These are phyloP conservation scores for Limonius californicus DNA, from an alignment of 1,140 invertebrate genomes.

Conservation along the genomic window DNA sequence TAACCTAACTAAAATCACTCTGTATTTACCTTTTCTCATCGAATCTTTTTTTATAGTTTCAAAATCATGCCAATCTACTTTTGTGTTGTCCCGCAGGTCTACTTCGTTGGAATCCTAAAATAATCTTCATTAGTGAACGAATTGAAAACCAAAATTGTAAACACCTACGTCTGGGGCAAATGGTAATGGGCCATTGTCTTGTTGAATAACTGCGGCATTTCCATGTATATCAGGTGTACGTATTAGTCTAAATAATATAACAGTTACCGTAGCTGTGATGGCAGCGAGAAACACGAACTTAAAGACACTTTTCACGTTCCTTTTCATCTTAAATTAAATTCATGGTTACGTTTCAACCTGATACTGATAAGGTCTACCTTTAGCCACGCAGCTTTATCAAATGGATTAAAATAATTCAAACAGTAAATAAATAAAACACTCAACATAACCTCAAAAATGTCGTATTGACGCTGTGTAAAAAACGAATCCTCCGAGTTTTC, in stretches of 20 bases:
- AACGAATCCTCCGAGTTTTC: no score
- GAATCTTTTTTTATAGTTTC: conserved; percentile 65
- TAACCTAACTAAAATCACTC: conserved; percentile 46
- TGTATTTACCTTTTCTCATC: conserved; percentile 54
- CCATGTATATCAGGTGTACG: conserved; percentile 18
- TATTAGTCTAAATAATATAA: conserved; percentile 39
- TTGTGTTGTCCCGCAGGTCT: conserved; percentile 42
- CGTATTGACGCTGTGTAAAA: neutral
- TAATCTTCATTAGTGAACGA: no score
- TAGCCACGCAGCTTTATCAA: neutral
- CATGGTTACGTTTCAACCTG: neutral
- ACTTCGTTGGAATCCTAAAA: neutral
- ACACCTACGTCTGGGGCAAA: conserved; percentile 8
- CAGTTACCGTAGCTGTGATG: conserved; percentile 38
- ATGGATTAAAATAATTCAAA: neutral
- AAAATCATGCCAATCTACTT: conserved; percentile 86
- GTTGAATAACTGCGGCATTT: neutral
- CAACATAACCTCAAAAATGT: neutral
- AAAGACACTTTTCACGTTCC: conserved; percentile 42
- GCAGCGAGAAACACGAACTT: conserved; percentile 42
- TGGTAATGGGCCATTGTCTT: conserved; percentile 21
- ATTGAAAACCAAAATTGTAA: conserved; percentile 10
- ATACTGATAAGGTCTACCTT: neutral
- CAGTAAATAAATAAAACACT: neutral
- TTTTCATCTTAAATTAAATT: conserved; percentile 35